phyloP scores from a whole-genome alignment of 1,140 invertebrate species.

The Drosophila dunni region DNA sequence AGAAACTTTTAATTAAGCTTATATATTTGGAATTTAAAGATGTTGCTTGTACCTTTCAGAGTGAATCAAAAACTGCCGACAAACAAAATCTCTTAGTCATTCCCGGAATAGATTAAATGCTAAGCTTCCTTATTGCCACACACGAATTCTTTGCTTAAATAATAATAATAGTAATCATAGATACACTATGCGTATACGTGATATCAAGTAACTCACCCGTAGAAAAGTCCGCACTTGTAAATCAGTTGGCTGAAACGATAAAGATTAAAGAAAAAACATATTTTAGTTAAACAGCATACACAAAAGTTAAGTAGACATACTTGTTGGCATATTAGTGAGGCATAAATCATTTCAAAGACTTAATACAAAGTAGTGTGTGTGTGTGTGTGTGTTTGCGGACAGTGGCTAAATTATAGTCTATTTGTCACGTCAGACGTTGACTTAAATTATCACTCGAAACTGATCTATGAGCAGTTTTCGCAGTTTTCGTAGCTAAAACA shows the following conservation, averaged over 20 bases:
- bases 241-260: slow-evolving; percentile 53
- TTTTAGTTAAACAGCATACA: slow-evolving; percentile 2
- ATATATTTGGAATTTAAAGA: slow-evolving; percentile 11
- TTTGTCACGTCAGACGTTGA: slow-evolving; percentile 61
- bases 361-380: background rate
- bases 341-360: slow-evolving; percentile 31
- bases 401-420: slow-evolving; percentile 38
- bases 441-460: slow-evolving; percentile 67
- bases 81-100: background rate
- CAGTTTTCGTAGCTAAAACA: slow-evolving; percentile 43
- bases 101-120: slow-evolving; percentile 17
- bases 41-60: slow-evolving; percentile 9
- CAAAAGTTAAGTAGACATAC: slow-evolving; percentile 9
- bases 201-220: slow-evolving; percentile 51
- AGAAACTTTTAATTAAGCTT: slow-evolving; percentile 8
- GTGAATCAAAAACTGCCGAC: slow-evolving; percentile 6
- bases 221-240: slow-evolving; percentile 28
- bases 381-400: background rate
- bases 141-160: background rate
- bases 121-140: slow-evolving; percentile 27
- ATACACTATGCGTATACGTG: slow-evolving; percentile 1
- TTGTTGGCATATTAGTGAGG: slow-evolving; percentile 22
- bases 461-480: slow-evolving; percentile 65
- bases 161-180: background rate
- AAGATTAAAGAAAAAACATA: slow-evolving; percentile 23